Percentiles rank a stretch among this genome's conserved stretches.
Evolutionary conservation across 2,888 invertebrate genomes (phyloP).

Genomic region (Drosophila bunnanda): DNA sequence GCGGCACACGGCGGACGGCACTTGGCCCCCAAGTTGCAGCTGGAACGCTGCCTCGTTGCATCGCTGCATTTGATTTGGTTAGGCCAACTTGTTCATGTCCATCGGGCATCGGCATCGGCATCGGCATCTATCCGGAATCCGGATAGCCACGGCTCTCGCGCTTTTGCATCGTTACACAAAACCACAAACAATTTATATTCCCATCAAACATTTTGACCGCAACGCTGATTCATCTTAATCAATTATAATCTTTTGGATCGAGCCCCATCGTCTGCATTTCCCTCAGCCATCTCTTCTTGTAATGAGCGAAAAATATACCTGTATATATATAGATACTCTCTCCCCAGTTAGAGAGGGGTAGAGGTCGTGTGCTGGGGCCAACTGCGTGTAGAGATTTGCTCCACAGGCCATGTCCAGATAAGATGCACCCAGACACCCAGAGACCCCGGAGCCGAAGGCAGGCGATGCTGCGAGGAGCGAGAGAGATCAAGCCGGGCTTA

Average conservation of each 20-base stretch:
- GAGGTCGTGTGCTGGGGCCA: slow-evolving; percentile 70
- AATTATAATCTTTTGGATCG: slow-evolving; percentile 82
- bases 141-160: slow-evolving; percentile 43
- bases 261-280: slow-evolving; percentile 31
- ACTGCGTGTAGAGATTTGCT: slow-evolving; percentile 77
- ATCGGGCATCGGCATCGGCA: too few species aligned
- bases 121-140: slow-evolving; percentile 33
- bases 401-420: slow-evolving; percentile 75
- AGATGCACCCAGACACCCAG: slow-evolving; percentile 46
- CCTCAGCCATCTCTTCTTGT: slow-evolving; percentile 62
- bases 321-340: not conserved
- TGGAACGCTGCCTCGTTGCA: slow-evolving; percentile 44
- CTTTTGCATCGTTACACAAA: slow-evolving; percentile 78
- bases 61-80: slow-evolving; percentile 74
- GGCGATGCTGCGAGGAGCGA: slow-evolving; percentile 35
- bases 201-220: slow-evolving; percentile 84
- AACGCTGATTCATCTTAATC: slow-evolving; percentile 85
- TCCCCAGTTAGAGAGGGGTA: slow-evolving; percentile 16
- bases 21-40: slow-evolving; percentile 34
- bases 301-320: slow-evolving; percentile 70
- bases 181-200: slow-evolving; percentile 84
- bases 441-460: slow-evolving; percentile 25
- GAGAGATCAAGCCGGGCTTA: slow-evolving; percentile 35
- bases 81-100: slow-evolving; percentile 59
- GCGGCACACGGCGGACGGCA: slow-evolving; percentile 34